Base-by-base conservation (phyloP, 2,797 vertebrate species). In the Pangasius mekongensis region DNA sequence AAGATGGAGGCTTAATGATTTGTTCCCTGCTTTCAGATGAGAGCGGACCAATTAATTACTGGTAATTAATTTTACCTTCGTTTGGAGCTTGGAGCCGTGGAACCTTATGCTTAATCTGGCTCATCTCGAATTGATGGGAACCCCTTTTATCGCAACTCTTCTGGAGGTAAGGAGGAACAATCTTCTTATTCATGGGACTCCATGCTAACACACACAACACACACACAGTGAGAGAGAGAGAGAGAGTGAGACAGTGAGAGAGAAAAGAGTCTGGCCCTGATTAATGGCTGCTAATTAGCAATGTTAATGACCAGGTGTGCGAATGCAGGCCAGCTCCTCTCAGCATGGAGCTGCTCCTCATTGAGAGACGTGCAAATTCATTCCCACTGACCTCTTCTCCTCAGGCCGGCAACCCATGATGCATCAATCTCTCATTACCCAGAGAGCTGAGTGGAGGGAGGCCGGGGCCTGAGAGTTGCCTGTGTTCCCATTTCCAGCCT, bases 221-320 rank as follows among this genome's bases (percentile, higher is more conserved):
- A 71, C 66, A 91, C 83, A 87, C 86, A 87, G 86, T 64, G 90
- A 90, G 90, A 90, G 52, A 69, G 84, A 83, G 77, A 71, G 85
- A 83, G 89, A 91, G 89, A 89, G 66, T 77, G 52, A 71, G 86
- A 83, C 77, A 71, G 83, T 81, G 85, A 82, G 85, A 82, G 91
- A 91, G 88, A 89, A 95, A 93, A 93, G 93, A 93, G 85, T 96
- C 94, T 87, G 94, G 95, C 96, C 96, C 97, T 99, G 98, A 99
- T 99, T 99, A 99, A 99, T 99, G 97, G 97, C 94, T 94, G 94
- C 98, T 98, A 99, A 99, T 99, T 99, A 99, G 98, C 98, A 99
- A 98, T 99, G 98, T 98, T 99, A 99, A 99, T 99, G 98, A 99
- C 97, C 98, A 99, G 98, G 98, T 99, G 98, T 98, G 98, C 96